Evolutionary conservation across 2,113 vertebrate genomes (phyloP).

Genomic region (Vulpes vulpes): DNA sequence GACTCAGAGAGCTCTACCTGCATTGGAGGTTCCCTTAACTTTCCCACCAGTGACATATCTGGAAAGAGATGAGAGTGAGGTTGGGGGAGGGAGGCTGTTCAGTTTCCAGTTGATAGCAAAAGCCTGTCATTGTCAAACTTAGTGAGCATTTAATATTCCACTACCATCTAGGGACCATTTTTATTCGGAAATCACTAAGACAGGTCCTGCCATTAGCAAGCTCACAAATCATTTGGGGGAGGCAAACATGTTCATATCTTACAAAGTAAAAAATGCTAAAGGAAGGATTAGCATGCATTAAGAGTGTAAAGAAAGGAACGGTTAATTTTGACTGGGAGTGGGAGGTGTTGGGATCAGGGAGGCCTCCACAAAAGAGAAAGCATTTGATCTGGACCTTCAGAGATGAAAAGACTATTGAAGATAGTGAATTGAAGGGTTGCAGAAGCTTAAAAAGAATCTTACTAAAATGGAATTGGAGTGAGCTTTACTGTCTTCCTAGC

Average conservation of each 20-base stretch:
- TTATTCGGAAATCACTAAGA: not conserved
- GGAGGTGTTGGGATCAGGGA: conserved; percentile 20
- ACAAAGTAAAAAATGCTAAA: not conserved
- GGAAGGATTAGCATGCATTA: not conserved
- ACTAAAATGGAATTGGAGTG: conserved; percentile 59
- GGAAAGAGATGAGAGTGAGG: not conserved
- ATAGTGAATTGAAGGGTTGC: conserved; percentile 55
- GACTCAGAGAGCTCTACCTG: not conserved
- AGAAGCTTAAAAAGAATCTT: conserved; percentile 55
- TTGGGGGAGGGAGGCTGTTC: not conserved
- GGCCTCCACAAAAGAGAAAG: conserved; percentile 41
- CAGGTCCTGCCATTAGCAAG: not conserved
- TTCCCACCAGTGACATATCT: not conserved
- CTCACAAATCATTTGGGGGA: conserved; percentile 37
- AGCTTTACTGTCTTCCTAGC: conserved; percentile 11
- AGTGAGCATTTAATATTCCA: not conserved
- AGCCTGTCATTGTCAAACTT: not conserved
- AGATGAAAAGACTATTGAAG: conserved; percentile 72
- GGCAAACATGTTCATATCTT: not conserved
- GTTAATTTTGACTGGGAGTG: conserved; percentile 57
- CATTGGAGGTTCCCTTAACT: not conserved
- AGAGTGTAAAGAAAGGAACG: conserved; percentile 22
- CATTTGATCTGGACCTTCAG: conserved; percentile 64
- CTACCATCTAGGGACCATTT: not conserved
- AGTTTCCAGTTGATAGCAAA: not conserved